These are phyloP conservation scores for Plebejus anna DNA, from an alignment of 2,888 invertebrate genomes.

Conservation along the genomic window DNA sequence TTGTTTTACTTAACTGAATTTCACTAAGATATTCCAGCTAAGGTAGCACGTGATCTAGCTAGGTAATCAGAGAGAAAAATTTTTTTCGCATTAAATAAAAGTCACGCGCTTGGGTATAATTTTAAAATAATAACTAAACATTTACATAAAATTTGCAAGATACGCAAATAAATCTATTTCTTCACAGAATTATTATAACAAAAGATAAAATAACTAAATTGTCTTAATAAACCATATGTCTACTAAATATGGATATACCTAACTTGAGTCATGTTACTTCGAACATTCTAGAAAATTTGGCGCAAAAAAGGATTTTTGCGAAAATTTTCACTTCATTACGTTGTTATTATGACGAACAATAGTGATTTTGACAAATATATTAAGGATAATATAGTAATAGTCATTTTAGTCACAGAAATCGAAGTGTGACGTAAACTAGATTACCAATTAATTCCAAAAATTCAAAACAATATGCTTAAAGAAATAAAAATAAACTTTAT, in stretches of 20 bases:
- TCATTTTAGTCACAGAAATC: not conserved
- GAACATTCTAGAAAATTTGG: not conserved
- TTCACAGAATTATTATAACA: not conserved
- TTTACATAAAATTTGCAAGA: conserved; percentile 17
- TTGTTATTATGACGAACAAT: not conserved
- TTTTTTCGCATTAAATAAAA: not conserved
- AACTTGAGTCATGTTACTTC: not conserved
- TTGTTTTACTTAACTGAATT: too few species aligned
- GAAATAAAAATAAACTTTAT: conserved; percentile 12
- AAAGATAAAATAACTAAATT: not conserved
- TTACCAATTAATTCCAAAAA: not conserved
- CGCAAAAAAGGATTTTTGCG: not conserved
- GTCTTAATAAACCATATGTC: not conserved
- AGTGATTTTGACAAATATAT: not conserved
- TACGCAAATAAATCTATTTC: conserved; percentile 5
- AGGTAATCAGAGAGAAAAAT: not conserved
- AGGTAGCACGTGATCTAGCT: not conserved
- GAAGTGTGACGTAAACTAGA: not conserved
- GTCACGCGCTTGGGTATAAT: not conserved
- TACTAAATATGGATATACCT: not conserved
- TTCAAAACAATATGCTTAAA: not conserved
- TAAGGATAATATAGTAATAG: not conserved
- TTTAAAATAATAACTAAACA: not conserved
- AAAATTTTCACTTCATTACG: too few species aligned
- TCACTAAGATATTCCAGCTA: not conserved